These are phyloP conservation scores for Alouatta palliata DNA, from an alignment of 2,113 vertebrate species.

Conservation along the genomic window DNA sequence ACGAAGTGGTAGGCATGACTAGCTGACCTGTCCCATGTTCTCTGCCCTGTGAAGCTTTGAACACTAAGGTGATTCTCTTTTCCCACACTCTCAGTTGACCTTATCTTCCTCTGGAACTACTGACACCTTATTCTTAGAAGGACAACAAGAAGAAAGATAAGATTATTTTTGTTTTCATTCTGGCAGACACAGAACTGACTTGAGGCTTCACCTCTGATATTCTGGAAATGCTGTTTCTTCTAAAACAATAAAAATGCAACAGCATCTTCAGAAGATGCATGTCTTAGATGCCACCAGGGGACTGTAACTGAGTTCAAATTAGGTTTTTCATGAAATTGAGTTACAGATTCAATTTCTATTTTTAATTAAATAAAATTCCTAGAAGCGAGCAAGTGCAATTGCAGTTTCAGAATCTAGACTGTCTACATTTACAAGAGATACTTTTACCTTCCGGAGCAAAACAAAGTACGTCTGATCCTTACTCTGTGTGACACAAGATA, in stretches of 20 bases:
- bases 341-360: background rate
- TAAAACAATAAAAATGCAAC: background rate
- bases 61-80: background rate
- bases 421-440: background rate
- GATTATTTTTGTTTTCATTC: background rate
- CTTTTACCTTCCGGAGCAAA: background rate
- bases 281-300: background rate
- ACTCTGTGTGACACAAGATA: background rate
- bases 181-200: background rate
- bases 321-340: background rate
- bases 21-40: background rate
- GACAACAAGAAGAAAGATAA: background rate
- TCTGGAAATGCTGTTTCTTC: background rate
- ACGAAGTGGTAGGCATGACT: too few species aligned
- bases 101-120: background rate
- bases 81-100: background rate
- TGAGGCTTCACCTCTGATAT: background rate
- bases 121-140: background rate
- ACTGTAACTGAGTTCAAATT: background rate
- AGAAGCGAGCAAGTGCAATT: background rate
- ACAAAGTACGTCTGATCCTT: background rate
- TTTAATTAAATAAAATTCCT: conserved; percentile 17
- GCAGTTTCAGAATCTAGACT: background rate
- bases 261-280: background rate
- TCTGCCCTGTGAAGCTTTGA: background rate